These are phyloP conservation scores for Gonatopus flavifemur DNA, from an alignment of 1,140 invertebrate genomes.

Conservation along the genomic window DNA sequence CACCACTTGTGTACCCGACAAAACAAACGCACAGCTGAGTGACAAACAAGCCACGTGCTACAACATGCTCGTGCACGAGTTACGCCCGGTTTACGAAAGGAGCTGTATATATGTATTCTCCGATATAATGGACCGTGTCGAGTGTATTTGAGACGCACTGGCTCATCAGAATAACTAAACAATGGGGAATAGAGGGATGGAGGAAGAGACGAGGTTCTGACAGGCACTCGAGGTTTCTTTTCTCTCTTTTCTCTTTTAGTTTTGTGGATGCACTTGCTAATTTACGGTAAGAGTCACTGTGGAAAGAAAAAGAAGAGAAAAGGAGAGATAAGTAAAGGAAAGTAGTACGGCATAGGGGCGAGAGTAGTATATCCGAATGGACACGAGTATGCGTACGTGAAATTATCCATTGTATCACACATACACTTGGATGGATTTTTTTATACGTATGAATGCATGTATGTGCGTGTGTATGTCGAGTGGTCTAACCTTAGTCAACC, in stretches of 20 bases:
- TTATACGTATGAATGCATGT: too few species aligned
- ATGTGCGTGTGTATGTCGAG: slow-evolving; percentile 19
- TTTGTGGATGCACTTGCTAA: slow-evolving; percentile 11
- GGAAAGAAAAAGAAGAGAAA: slow-evolving; percentile 24
- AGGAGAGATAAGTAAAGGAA: not conserved
- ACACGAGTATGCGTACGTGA: too few species aligned
- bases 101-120: slow-evolving; percentile 20
- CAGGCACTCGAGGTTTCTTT: slow-evolving; percentile 21
- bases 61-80: too few species aligned
- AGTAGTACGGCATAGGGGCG: not conserved
- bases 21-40: too few species aligned
- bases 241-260: slow-evolving; percentile 2
- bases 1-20: too few species aligned
- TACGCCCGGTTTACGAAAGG: slow-evolving; percentile 8
- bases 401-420: too few species aligned
- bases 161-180: slow-evolving; percentile 45
- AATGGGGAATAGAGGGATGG: slow-evolving; percentile 20
- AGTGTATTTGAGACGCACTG: slow-evolving; percentile 35
- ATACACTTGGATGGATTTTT: too few species aligned
- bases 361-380: too few species aligned
- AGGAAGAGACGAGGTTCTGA: slow-evolving; percentile 5
- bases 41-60: too few species aligned
- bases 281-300: too few species aligned
- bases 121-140: slow-evolving; percentile 33
- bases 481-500: slow-evolving; percentile 37